Conservation (phyloP, 1,140 invertebrate genomes). For the Ceratosolen fusciceps region DNA sequence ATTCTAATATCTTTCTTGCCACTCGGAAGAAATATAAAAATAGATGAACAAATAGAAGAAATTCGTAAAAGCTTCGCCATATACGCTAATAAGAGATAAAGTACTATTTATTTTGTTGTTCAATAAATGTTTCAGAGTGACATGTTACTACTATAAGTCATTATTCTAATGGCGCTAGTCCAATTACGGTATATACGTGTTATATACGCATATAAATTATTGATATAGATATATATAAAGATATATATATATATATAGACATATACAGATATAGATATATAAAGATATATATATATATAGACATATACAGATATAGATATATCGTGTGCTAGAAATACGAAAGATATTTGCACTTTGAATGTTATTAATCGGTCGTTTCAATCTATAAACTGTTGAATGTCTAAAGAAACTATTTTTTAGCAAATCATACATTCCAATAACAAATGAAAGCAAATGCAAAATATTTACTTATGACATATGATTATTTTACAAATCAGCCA, state of each 20-base stretch:
- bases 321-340: constrained; percentile 28
- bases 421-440: constrained; percentile 38
- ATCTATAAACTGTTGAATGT: constrained; percentile 37
- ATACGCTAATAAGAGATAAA: constrained; percentile 22
- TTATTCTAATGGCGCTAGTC: constrained; percentile 40
- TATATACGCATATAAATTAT: too few species aligned
- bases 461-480: constrained; percentile 17
- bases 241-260: too few species aligned
- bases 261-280: too few species aligned
- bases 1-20: constrained; percentile 32
- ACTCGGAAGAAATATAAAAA: constrained; percentile 3
- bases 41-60: constrained; percentile 26
- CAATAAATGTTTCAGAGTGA: constrained; percentile 22
- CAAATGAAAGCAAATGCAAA: not conserved
- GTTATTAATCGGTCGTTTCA: constrained; percentile 38
- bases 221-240: too few species aligned
- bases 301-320: too few species aligned
- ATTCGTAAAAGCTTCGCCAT: constrained; percentile 4
- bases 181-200: constrained; percentile 40
- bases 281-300: too few species aligned
- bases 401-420: constrained; percentile 42
- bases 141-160: constrained; percentile 31
- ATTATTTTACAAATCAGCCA: not conserved
- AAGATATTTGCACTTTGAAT: constrained; percentile 42
- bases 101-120: constrained; percentile 35